phyloP scores from a whole-genome alignment of 2,888 invertebrate species.

The Coremacera marginata region DNA sequence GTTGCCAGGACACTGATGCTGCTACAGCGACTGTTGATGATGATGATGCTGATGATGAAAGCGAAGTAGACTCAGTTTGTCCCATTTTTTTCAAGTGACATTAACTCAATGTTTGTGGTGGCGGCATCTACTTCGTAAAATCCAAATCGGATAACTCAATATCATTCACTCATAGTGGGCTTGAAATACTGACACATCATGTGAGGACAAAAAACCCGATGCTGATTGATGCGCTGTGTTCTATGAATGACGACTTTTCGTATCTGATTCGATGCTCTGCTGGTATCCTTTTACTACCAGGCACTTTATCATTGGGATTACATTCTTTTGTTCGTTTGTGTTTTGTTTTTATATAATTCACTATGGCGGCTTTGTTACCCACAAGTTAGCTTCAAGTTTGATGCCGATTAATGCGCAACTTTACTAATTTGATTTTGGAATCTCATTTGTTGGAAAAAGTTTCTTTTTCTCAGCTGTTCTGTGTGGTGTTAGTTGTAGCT shows the following conservation, averaged over 20 bases:
- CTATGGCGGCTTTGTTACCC: background rate
- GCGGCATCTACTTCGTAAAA: background rate
- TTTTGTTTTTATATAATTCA: background rate
- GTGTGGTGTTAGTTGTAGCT: background rate
- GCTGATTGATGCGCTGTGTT: conserved; percentile 27
- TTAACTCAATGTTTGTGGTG: background rate
- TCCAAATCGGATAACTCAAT: background rate
- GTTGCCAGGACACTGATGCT: background rate
- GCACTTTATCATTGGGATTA: background rate
- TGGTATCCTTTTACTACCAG: background rate
- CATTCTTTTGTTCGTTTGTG: background rate
- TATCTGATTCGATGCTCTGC: background rate
- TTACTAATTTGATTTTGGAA: conserved; percentile 10
- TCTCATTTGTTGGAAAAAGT: conserved; percentile 4
- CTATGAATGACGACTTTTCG: conserved; percentile 5
- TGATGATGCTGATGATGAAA: background rate
- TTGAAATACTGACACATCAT: conserved; percentile 15
- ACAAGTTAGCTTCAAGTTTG: conserved; percentile 6
- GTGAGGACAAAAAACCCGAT: conserved; percentile 9
- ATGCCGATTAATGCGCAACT: conserved; percentile 27
- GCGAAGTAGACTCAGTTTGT: background rate
- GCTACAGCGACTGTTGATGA: background rate
- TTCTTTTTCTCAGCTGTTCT: background rate
- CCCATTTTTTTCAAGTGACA: background rate
- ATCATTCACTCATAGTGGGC: conserved; percentile 16